phyloP scores from a whole-genome alignment of 2,888 invertebrate genomes.

The Minunthozetes semirufus region DNA sequence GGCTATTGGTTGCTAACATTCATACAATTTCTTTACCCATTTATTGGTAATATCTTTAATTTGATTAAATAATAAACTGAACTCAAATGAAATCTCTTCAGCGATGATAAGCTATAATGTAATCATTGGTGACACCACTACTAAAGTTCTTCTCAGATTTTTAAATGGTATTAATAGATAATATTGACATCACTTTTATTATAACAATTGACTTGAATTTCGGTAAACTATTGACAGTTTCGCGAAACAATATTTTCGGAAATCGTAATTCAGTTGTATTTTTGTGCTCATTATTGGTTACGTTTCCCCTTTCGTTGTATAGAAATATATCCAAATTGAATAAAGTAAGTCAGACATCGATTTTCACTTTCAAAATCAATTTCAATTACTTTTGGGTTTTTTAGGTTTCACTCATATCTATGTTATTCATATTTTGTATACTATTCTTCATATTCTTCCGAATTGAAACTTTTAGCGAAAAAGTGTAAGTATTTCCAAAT shows the following conservation, averaged over 20 bases:
- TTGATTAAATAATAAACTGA: background rate
- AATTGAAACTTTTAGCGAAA: constrained; percentile 55
- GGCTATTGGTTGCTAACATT: constrained; percentile 68
- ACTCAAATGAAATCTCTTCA: constrained; percentile 20
- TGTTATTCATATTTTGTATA: constrained; percentile 66
- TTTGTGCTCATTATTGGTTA: constrained; percentile 64
- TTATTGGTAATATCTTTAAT: constrained; percentile 59
- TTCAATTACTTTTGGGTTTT: constrained; percentile 33
- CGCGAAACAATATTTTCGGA: constrained; percentile 55
- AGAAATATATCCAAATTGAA: constrained; percentile 65
- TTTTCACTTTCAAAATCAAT: background rate
- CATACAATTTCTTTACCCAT: constrained; percentile 73
- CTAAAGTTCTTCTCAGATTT: constrained; percentile 68
- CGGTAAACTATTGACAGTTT: constrained; percentile 45
- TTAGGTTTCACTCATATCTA: constrained; percentile 57
- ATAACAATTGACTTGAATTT: no score
- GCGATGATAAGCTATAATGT: constrained; percentile 77
- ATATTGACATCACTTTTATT: no score
- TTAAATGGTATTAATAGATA: constrained; percentile 54
- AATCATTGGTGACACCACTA: constrained; percentile 75
- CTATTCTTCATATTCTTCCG: constrained; percentile 60
- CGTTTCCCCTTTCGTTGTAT: constrained; percentile 70
- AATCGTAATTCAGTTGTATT: constrained; percentile 63
- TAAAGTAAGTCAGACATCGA: constrained; percentile 50
- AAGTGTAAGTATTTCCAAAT: constrained; percentile 57